Conservation (phyloP, 2,888 invertebrate species). For the Synergus umbraculus region DNA sequence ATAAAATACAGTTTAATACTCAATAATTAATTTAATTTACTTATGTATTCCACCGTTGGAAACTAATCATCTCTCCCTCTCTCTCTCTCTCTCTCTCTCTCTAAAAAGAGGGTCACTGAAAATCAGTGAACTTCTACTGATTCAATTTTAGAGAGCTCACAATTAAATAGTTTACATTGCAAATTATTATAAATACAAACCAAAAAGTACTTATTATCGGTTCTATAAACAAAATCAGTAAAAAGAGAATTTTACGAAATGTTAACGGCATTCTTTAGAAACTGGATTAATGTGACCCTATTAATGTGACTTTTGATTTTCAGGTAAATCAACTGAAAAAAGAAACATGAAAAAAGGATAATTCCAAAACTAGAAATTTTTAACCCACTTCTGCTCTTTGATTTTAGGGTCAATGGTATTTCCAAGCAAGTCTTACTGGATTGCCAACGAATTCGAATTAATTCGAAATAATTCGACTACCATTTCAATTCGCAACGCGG, state of each 20-base stretch:
- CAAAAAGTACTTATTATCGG: background rate
- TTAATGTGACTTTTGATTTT: background rate
- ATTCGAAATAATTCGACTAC: no score
- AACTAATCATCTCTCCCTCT: no score
- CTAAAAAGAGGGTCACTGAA: no score
- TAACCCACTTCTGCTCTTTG: background rate
- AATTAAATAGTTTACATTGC: no score
- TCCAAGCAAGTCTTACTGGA: background rate
- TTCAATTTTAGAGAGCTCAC: no score
- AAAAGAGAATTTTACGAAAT: background rate
- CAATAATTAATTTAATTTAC: background rate
- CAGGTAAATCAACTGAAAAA: background rate
- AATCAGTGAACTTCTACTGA: no score
- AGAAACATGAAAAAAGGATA: background rate
- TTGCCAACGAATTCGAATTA: background rate
- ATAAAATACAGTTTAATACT: background rate
- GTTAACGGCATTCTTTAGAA: background rate
- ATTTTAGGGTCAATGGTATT: background rate
- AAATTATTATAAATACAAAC: no score
- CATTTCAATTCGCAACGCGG: slow-evolving; percentile 17
- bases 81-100: no score
- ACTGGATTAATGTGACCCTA: background rate
- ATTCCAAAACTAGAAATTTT: background rate
- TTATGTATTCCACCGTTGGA: background rate
- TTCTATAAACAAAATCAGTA: background rate